Conservation (phyloP, 2,888 invertebrate genomes). For the Sericinus montela region DNA sequence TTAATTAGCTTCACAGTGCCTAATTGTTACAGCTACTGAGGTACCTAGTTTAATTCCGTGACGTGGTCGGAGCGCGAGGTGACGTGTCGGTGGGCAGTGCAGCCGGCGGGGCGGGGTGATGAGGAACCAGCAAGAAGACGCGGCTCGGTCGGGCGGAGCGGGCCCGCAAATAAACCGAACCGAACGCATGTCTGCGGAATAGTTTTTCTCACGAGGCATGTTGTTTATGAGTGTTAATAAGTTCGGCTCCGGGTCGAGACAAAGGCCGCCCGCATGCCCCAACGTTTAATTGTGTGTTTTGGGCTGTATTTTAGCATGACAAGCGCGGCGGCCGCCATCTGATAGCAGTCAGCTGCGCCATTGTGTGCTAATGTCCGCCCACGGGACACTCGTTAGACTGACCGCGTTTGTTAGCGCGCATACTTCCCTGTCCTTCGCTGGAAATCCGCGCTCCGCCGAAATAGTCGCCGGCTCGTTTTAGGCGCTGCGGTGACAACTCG, state of each 20-base stretch:
- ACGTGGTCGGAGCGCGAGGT: too few relatives aligned
- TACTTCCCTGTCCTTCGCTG: not conserved
- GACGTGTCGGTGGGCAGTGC: not conserved
- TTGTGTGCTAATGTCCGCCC: slow-evolving; percentile 31
- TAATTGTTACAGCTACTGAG: too few relatives aligned
- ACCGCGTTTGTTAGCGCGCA: not conserved
- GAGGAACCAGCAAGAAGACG: not conserved
- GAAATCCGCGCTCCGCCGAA: not conserved
- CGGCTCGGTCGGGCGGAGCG: not conserved
- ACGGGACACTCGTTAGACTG: not conserved
- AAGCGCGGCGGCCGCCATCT: slow-evolving; percentile 17
- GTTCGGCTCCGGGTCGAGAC: not conserved
- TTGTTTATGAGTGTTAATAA: not conserved
- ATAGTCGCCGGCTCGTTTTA: not conserved
- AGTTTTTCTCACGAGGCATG: not conserved
- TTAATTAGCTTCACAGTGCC: too few relatives aligned
- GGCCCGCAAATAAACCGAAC: not conserved
- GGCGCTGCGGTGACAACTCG: not conserved
- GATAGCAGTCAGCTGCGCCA: slow-evolving; percentile 25
- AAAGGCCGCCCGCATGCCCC: not conserved
- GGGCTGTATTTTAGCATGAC: not conserved
- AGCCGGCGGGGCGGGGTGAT: not conserved
- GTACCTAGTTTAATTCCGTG: too few relatives aligned
- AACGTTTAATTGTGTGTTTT: slow-evolving; percentile 1
- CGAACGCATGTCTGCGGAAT: not conserved